Conservation (phyloP, 2,888 invertebrate genomes). For the Eubasilissa splendida region DNA sequence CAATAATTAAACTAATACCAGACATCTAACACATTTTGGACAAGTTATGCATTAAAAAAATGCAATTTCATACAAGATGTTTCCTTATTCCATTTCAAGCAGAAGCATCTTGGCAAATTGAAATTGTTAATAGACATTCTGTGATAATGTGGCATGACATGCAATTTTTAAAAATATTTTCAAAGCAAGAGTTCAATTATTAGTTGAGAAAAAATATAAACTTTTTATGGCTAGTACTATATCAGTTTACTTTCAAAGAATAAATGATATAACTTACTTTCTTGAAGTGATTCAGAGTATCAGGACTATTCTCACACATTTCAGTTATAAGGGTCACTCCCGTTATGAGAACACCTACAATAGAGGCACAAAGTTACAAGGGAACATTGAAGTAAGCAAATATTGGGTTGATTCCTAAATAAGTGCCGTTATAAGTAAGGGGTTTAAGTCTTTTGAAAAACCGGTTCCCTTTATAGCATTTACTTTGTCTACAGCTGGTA, state of each 20-base stretch:
- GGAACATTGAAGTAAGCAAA: not conserved
- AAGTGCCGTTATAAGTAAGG: not conserved
- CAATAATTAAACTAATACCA: conserved; percentile 6
- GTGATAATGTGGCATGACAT: conserved; percentile 30
- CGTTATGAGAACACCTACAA: conserved; percentile 92
- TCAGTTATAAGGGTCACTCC: conserved; percentile 98
- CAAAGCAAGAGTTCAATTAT: conserved; percentile 11
- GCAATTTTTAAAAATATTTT: not conserved
- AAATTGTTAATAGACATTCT: conserved; percentile 32
- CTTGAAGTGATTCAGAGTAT: conserved; percentile 97
- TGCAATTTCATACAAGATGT: not conserved
- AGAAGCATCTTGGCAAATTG: conserved; percentile 14
- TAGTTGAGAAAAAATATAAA: conserved; percentile 21
- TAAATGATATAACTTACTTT: conserved; percentile 79
- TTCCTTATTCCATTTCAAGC: conserved; percentile 32
- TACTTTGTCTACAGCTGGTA: no score
- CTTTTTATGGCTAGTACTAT: conserved; percentile 4
- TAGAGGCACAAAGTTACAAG: conserved; percentile 26
- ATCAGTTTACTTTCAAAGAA: conserved; percentile 11
- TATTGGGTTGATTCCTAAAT: not conserved
- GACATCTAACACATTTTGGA: not conserved
- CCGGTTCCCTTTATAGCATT: no score
- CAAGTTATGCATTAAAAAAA: not conserved
- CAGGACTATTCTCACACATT: conserved; percentile 99
- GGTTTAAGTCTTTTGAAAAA: no score